Conservation (phyloP, 2,113 vertebrate genomes). For the Dendropsophus ebraccatus region DNA sequence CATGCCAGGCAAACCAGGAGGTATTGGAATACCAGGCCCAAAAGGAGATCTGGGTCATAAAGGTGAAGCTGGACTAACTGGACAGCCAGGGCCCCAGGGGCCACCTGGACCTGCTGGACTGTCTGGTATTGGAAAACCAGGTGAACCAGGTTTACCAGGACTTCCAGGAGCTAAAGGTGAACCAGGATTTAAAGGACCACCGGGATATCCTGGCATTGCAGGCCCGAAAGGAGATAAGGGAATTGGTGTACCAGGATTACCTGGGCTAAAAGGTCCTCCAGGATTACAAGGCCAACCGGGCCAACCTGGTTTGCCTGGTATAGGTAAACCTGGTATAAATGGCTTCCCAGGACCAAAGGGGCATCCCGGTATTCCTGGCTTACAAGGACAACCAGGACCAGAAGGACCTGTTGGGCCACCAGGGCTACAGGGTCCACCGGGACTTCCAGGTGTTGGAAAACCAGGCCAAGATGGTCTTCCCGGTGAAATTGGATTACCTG, state of each 20-base stretch:
- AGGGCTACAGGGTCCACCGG: conserved; percentile 86
- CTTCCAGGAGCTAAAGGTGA: conserved; percentile 88
- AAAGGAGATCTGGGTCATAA: conserved; percentile 88
- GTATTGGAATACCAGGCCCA: conserved; percentile 82
- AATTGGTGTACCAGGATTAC: conserved; percentile 84
- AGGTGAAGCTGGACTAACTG: conserved; percentile 83
- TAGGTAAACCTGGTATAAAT: conserved; percentile 88
- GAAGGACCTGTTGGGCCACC: conserved; percentile 79
- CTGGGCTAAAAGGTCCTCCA: conserved; percentile 87
- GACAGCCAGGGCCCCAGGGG: conserved; percentile 85
- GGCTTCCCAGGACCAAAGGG: conserved; percentile 90
- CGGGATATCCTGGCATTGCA: conserved; percentile 86
- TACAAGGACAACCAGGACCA: conserved; percentile 82
- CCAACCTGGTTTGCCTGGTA: conserved; percentile 85
- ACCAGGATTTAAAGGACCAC: conserved; percentile 89
- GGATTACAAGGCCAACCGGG: conserved; percentile 85
- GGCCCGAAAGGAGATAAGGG: conserved; percentile 95
- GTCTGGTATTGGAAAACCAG: conserved; percentile 89
- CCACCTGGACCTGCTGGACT: conserved; percentile 86
- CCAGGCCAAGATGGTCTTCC: conserved; percentile 87
- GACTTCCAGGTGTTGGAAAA: conserved; percentile 86
- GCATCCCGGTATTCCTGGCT: conserved; percentile 83
- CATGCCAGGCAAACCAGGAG: conserved; percentile 87
- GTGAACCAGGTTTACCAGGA: conserved; percentile 87
- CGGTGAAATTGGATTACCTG: conserved; percentile 88